A percentile compares a stretch with the other conserved stretches of the same genome.
Evolutionary conservation across 2,113 vertebrate genomes (phyloP).

Genomic region (Cryptoleucopteryx plumbea): DNA sequence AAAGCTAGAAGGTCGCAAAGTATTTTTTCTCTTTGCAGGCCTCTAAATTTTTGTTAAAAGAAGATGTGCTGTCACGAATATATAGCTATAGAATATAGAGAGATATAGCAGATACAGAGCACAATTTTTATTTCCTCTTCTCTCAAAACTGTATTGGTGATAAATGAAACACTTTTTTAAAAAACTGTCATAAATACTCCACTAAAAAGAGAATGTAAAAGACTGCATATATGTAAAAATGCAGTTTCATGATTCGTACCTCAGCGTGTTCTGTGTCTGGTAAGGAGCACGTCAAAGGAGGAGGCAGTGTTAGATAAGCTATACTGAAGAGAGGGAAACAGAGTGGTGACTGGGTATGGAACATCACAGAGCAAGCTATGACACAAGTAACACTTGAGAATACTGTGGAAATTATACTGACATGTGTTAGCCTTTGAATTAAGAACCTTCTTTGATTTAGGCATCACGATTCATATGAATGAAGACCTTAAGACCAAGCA

Average conservation of each 20-base stretch:
- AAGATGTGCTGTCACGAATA: background rate
- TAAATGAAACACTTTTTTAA: background rate
- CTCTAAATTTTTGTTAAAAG: background rate
- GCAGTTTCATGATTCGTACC: background rate
- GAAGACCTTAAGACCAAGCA: background rate
- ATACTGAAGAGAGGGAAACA: background rate
- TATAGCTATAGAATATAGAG: background rate
- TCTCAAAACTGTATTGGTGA: background rate
- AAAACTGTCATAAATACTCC: background rate
- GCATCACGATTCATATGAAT: rapidly evolving
- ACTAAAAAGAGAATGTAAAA: background rate
- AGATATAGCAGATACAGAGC: background rate
- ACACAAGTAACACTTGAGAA: background rate
- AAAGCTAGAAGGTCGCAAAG: background rate
- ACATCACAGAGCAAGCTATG: background rate
- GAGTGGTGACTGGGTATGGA: background rate
- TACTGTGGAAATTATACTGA: background rate
- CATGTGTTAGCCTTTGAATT: background rate
- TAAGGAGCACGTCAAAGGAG: background rate
- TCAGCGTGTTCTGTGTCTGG: background rate
- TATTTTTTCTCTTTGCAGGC: background rate
- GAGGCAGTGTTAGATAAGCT: background rate
- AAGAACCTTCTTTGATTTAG: background rate
- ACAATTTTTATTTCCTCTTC: background rate
- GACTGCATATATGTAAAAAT: background rate